A percentile compares a stretch with the other conserved stretches of the same genome.
phyloP scores from a whole-genome alignment of 1,140 invertebrate genomes.

The Akabosia matsudoensis region DNA sequence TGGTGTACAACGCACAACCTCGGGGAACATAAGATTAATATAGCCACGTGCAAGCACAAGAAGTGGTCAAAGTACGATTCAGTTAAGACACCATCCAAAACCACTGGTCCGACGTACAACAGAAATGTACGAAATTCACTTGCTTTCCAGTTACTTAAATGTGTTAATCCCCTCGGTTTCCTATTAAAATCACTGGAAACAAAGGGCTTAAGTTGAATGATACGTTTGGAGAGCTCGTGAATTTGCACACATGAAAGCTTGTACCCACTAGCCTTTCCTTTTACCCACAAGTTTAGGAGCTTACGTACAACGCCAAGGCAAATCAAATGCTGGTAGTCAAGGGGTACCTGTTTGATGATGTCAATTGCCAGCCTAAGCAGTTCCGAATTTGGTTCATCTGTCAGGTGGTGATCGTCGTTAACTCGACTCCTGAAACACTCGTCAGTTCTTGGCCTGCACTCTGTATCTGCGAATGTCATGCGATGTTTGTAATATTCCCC shows the following conservation, averaged over 20 bases:
- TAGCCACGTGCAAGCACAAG: slow-evolving; percentile 24
- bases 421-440: slow-evolving; percentile 12
- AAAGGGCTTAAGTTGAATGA: neutral
- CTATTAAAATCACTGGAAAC: slow-evolving; percentile 35
- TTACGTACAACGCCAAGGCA: slow-evolving; percentile 42
- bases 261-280: neutral
- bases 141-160: slow-evolving; percentile 38
- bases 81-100: slow-evolving; percentile 25
- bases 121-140: slow-evolving; percentile 41
- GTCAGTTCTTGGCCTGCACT: slow-evolving; percentile 9
- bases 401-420: slow-evolving; percentile 23
- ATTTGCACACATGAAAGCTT: neutral
- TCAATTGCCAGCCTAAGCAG: slow-evolving; percentile 31
- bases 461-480: neutral
- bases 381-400: neutral
- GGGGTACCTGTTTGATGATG: slow-evolving; percentile 41
- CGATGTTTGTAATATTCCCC: neutral
- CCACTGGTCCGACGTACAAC: slow-evolving; percentile 39
- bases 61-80: slow-evolving; percentile 31
- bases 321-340: slow-evolving; percentile 46
- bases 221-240: slow-evolving; percentile 26
- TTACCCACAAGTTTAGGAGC: slow-evolving; percentile 29
- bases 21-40: slow-evolving; percentile 9
- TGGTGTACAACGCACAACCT: neutral
- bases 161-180: slow-evolving; percentile 29